These are phyloP conservation scores for Dexiosoma caninum DNA, from an alignment of 2,888 invertebrate genomes.

Conservation along the genomic window DNA sequence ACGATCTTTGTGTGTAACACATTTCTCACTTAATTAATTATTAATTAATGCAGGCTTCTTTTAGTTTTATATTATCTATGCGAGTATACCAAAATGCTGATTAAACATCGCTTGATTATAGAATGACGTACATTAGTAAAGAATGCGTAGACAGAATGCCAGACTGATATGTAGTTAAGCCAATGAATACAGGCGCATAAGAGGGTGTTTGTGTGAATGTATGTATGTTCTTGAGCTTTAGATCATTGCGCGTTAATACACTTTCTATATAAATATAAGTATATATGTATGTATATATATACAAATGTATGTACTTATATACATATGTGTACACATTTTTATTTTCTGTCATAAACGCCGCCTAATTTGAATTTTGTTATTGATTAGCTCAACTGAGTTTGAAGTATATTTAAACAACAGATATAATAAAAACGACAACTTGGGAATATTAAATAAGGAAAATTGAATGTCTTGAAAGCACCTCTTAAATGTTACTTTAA, in stretches of 20 bases:
- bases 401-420: neutral
- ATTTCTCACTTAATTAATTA: constrained; percentile 52
- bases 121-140: neutral
- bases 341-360: constrained; percentile 29
- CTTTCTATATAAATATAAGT: too few species aligned
- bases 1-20: constrained; percentile 31
- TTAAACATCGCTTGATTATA: constrained; percentile 15
- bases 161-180: neutral
- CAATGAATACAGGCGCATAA: too few species aligned
- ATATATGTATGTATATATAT: neutral
- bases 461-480: too few species aligned
- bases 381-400: constrained; percentile 17
- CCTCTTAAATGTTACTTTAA: too few species aligned
- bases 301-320: neutral
- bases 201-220: too few species aligned
- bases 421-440: neutral
- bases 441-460: neutral
- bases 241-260: too few species aligned
- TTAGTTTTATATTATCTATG: neutral
- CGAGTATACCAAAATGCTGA: neutral
- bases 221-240: too few species aligned
- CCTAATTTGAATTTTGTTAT: constrained; percentile 45
- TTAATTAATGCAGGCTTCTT: constrained; percentile 44
- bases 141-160: neutral
- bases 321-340: neutral